A percentile compares a stretch with the other conserved stretches of the same genome.
These are phyloP conservation scores for Avahi laniger DNA, from an alignment of 2,797 vertebrate species.

Conservation along the genomic window DNA sequence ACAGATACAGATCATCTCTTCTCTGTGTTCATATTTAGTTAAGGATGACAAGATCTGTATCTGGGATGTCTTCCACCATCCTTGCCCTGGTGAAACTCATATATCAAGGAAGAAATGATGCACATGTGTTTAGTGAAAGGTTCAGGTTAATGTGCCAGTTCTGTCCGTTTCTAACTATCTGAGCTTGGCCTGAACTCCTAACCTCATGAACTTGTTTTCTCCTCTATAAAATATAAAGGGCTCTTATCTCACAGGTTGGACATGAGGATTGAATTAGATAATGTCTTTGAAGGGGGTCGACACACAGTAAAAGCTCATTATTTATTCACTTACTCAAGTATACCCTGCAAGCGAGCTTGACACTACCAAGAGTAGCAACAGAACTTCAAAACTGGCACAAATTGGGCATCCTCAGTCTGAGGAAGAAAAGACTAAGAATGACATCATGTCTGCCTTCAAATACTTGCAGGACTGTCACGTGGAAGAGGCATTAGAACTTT, in stretches of 20 bases:
- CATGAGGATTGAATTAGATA: constrained; percentile 3
- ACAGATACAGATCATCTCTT: neutral
- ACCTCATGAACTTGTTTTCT: neutral
- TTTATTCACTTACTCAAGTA: neutral
- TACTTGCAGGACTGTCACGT: neutral
- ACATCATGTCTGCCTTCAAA: neutral
- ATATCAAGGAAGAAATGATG: neutral
- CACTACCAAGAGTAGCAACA: neutral
- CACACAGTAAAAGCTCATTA: neutral
- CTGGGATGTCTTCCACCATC: neutral
- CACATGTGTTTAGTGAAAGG: neutral
- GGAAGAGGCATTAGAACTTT: neutral
- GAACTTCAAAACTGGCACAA: neutral
- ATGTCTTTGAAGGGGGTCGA: constrained; percentile 13
- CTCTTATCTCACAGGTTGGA: neutral
- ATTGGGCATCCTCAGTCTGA: neutral
- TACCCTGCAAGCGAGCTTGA: neutral
- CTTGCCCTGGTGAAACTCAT: neutral
- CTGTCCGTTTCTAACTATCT: neutral
- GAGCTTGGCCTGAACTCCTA: neutral
- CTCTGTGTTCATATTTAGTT: neutral
- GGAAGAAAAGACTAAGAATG: neutral
- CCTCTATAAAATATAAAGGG: constrained; percentile 1
- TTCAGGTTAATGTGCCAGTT: neutral
- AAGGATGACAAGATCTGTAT: neutral